phyloP scores from a whole-genome alignment of 2,797 vertebrate species.

The Mormyrus proboscirostris region DNA sequence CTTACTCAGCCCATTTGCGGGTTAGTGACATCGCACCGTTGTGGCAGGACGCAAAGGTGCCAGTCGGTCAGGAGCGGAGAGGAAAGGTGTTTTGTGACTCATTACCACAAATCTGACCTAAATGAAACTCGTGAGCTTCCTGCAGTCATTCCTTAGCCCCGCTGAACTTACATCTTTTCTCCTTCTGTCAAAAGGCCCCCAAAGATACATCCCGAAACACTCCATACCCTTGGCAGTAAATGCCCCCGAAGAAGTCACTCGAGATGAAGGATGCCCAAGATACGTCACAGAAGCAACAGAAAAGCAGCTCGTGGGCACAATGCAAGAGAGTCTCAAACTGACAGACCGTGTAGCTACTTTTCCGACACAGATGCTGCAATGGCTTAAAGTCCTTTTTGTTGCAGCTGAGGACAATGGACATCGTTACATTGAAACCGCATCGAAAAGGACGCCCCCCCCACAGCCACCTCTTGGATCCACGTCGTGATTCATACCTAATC shows the following conservation, averaged over 20 bases:
- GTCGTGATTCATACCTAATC: not conserved
- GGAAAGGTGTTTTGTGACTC: not conserved
- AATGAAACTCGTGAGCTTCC: slow-evolving; percentile 3
- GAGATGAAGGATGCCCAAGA: not conserved
- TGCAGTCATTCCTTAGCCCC: not conserved
- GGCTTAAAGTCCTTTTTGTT: not conserved
- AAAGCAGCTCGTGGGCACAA: not conserved
- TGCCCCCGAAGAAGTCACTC: not conserved
- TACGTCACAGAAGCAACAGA: not conserved
- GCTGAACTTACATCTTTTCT: not conserved
- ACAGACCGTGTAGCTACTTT: not conserved
- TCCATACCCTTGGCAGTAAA: not conserved
- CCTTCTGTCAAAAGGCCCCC: not conserved
- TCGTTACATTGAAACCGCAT: not conserved
- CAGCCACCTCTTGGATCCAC: not conserved
- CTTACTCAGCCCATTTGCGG: not conserved
- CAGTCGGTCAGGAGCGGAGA: not conserved
- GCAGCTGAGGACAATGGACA: slow-evolving; percentile 4
- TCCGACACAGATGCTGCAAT: not conserved
- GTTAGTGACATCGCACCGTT: not conserved
- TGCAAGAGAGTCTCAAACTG: not conserved
- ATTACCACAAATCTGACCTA: not conserved
- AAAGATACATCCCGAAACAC: not conserved
- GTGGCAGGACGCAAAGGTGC: not conserved
- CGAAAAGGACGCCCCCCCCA: not conserved